phyloP scores from a whole-genome alignment of 2,113 vertebrate species.

The Rhea pennata region DNA sequence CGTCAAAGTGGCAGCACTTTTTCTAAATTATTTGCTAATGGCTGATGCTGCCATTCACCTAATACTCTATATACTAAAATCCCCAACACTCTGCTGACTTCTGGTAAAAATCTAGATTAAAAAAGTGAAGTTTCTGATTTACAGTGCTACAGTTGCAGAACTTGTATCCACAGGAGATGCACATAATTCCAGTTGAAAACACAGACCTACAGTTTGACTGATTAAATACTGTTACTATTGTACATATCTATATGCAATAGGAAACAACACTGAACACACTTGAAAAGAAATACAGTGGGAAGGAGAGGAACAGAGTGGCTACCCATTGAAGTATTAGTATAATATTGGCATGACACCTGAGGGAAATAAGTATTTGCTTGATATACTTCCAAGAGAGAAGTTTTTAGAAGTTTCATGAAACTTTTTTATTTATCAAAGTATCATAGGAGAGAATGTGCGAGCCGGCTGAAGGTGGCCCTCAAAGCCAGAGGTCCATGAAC shows the following conservation, averaged over 20 bases:
- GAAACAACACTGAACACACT: background rate
- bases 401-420: background rate
- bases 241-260: background rate
- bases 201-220: background rate
- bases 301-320: background rate
- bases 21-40: background rate
- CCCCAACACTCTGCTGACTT: background rate
- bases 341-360: conserved; percentile 4
- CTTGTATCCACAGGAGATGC: background rate
- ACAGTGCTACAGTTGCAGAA: background rate
- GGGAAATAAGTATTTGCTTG: conserved; percentile 36
- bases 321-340: background rate
- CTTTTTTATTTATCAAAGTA: background rate
- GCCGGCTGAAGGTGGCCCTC: rapidly evolving
- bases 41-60: background rate
- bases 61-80: background rate
- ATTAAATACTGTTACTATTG: background rate
- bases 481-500: background rate
- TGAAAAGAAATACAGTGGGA: background rate
- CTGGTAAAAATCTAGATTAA: background rate
- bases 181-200: background rate
- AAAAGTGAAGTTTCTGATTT: background rate
- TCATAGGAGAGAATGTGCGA: background rate
- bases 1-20: background rate
- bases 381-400: conserved; percentile 1